Percentiles rank a stretch among this genome's conserved stretches.
Conservation (phyloP, 2,888 invertebrate species). For the Criorhina ranunculi region DNA sequence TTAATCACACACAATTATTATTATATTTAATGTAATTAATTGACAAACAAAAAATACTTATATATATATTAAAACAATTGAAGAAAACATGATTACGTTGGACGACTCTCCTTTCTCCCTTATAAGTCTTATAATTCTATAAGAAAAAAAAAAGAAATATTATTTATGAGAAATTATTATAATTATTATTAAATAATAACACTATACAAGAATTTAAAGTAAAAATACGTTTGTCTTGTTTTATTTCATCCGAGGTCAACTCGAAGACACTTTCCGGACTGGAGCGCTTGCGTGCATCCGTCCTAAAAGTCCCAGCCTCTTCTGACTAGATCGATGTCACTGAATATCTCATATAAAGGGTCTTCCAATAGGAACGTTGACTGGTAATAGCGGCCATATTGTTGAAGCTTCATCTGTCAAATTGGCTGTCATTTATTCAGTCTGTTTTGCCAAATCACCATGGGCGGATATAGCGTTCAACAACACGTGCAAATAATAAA, state of each 20-base stretch:
- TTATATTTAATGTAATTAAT: conserved; percentile 51
- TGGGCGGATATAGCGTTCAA: too few relatives aligned
- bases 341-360: too few relatives aligned
- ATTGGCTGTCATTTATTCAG: too few relatives aligned
- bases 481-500: too few relatives aligned
- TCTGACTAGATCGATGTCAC: too few relatives aligned
- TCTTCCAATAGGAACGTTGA: too few relatives aligned
- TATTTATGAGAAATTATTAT: conserved; percentile 68
- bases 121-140: conserved; percentile 51
- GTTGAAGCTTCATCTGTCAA: too few relatives aligned
- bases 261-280: too few relatives aligned
- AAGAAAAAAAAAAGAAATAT: conserved; percentile 49
- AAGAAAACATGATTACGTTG: conserved; percentile 48
- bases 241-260: not conserved
- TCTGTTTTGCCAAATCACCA: too few relatives aligned
- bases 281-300: too few relatives aligned
- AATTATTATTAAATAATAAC: conserved; percentile 71
- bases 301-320: too few relatives aligned
- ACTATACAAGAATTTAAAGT: conserved; percentile 68
- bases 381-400: too few relatives aligned
- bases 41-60: conserved; percentile 26
- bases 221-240: conserved; percentile 19
- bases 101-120: conserved; percentile 61
- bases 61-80: conserved; percentile 24
- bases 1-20: conserved; percentile 62